Evolutionary conservation across 1,140 invertebrate species (phyloP).

Genomic region (Phortica variegata): DNA sequence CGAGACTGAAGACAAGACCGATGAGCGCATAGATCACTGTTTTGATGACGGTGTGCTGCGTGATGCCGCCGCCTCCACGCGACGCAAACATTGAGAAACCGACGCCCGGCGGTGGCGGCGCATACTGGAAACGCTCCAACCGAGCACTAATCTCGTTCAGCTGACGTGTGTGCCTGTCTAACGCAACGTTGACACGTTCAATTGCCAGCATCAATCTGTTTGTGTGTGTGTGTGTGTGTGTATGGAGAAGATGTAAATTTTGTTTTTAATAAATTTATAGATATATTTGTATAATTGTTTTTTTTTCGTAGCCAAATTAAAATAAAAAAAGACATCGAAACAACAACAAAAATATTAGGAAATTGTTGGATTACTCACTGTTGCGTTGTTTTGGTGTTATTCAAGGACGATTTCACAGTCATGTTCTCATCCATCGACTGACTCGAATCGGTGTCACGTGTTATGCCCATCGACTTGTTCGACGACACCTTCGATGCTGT

Average conservation of each 20-base stretch:
- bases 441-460: slow-evolving; percentile 45
- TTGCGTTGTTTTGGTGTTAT: slow-evolving; percentile 1
- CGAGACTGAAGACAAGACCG: slow-evolving; percentile 26
- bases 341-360: too few species aligned
- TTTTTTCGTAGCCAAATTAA: too few species aligned
- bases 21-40: slow-evolving; percentile 34
- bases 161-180: slow-evolving; percentile 42
- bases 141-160: slow-evolving; percentile 34
- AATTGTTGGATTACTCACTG: background rate
- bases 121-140: slow-evolving; percentile 45
- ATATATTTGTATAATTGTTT: too few species aligned
- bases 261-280: too few species aligned
- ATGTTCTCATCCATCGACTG: slow-evolving; percentile 33
- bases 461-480: too few species aligned
- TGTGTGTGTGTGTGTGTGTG: background rate
- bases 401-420: too few species aligned
- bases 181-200: slow-evolving; percentile 38
- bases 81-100: background rate
- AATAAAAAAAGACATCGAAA: too few species aligned
- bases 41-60: slow-evolving; percentile 29
- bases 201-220: slow-evolving; percentile 32
- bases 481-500: slow-evolving; percentile 3
- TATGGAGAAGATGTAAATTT: too few species aligned
- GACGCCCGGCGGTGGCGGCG: slow-evolving; percentile 18
- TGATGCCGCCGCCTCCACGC: slow-evolving; percentile 25